Percentiles rank a stretch among this genome's conserved stretches.
Evolutionary conservation across 2,113 vertebrate genomes (phyloP).

Genomic region (Neogobius melanostomus): DNA sequence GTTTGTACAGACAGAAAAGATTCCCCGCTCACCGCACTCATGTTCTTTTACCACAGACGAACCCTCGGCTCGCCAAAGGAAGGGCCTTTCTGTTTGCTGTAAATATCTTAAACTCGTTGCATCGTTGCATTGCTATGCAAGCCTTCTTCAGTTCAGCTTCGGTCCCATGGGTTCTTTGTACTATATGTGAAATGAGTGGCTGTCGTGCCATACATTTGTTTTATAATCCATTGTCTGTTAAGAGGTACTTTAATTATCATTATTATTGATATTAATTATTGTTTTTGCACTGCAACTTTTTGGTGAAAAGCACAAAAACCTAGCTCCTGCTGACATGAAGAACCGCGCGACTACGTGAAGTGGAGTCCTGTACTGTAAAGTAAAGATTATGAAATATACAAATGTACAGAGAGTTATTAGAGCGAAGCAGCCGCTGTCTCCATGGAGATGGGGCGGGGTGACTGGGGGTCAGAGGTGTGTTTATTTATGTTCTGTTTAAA

Average conservation of each 20-base stretch:
- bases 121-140: slow-evolving; percentile 98
- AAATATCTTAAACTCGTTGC: slow-evolving; percentile 91
- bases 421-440: slow-evolving; percentile 47
- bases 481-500: too few relatives aligned
- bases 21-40: slow-evolving; percentile 84
- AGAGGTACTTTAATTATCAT: slow-evolving; percentile 71
- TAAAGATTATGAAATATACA: slow-evolving; percentile 75
- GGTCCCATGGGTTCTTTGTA: slow-evolving; percentile 90
- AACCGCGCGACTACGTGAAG: slow-evolving; percentile 90
- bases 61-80: slow-evolving; percentile 69
- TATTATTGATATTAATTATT: slow-evolving; percentile 79
- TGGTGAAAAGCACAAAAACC: slow-evolving; percentile 99
- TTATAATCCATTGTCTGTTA: slow-evolving; percentile 91
- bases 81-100: slow-evolving; percentile 85
- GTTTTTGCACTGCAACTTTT: slow-evolving; percentile 99
- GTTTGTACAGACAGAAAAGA: slow-evolving; percentile 98
- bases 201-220: slow-evolving; percentile 95
- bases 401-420: slow-evolving; percentile 83
- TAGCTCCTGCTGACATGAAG: slow-evolving; percentile 98
- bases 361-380: slow-evolving; percentile 92
- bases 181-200: slow-evolving; percentile 99
- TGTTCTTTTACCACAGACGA: slow-evolving; percentile 78
- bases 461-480: slow-evolving; percentile 24
- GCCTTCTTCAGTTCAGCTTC: slow-evolving; percentile 87
- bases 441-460: slow-evolving; percentile 39